phyloP scores from a whole-genome alignment of 2,113 vertebrate genomes.

The Caretta caretta region DNA sequence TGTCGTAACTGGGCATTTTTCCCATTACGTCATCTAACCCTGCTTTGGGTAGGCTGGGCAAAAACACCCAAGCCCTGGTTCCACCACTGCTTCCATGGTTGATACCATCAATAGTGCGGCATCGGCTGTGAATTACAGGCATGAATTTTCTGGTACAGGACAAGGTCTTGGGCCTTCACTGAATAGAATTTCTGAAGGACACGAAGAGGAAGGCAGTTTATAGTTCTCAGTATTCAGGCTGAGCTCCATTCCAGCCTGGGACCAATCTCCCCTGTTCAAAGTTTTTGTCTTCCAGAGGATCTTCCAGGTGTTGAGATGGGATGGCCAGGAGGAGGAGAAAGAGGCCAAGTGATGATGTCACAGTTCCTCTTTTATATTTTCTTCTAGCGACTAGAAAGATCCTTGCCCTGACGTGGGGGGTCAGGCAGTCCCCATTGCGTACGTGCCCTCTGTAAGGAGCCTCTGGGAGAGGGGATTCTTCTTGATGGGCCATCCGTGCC shows the following conservation, averaged over 20 bases:
- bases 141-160: not conserved
- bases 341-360: no score
- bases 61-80: not conserved
- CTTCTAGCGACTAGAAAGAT: no score
- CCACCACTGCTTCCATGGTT: not conserved
- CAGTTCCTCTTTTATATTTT: no score
- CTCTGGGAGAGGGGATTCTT: no score
- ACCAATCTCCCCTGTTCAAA: not conserved
- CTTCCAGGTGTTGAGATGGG: no score
- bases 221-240: no score
- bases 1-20: not conserved
- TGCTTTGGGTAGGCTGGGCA: not conserved
- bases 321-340: no score
- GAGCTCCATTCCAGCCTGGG: not conserved
- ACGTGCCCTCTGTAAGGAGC: no score
- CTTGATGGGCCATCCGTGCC: no score
- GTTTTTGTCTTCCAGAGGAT: no score
- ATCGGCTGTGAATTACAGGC: not conserved
- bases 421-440: no score
- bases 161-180: not conserved
- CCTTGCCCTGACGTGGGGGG: no score
- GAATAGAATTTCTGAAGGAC: not conserved
- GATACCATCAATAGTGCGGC: not conserved
- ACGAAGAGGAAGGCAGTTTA: not conserved
- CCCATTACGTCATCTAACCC: fast-evolving